Evolutionary conservation across 2,888 invertebrate species (phyloP).

Genomic region (Chouioia cunea): DNA sequence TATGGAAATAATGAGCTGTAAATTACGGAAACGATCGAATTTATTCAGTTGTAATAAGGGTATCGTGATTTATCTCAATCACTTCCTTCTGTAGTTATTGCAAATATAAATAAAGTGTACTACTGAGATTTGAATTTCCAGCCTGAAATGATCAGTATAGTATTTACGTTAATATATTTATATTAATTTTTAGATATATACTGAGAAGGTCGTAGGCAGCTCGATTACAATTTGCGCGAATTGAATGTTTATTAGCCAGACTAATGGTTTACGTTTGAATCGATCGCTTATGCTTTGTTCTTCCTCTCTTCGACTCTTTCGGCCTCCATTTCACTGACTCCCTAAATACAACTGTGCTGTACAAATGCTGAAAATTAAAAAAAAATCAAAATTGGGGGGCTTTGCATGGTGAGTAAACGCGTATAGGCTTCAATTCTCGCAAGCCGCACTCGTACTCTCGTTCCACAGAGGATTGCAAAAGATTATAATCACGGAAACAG

Average conservation of each 20-base stretch:
- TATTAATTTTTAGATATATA: too few relatives aligned
- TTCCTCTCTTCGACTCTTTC: background rate
- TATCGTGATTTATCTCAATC: too few relatives aligned
- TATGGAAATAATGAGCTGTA: too few relatives aligned
- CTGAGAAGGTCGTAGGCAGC: background rate
- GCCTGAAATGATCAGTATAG: too few relatives aligned
- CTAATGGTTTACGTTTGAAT: slow-evolving; percentile 35
- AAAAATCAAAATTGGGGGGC: too few relatives aligned
- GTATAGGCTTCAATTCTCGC: slow-evolving; percentile 23
- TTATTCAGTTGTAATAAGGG: too few relatives aligned
- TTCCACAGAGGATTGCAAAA: slow-evolving; percentile 5
- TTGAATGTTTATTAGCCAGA: slow-evolving; percentile 38
- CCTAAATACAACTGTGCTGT: background rate
- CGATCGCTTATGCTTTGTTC: slow-evolving; percentile 34
- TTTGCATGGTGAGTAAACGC: slow-evolving; percentile 28
- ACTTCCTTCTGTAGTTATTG: too few relatives aligned
- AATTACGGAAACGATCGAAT: too few relatives aligned
- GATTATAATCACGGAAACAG: slow-evolving; percentile 35
- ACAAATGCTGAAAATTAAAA: background rate
- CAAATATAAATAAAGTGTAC: too few relatives aligned
- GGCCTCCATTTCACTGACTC: background rate
- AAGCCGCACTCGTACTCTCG: slow-evolving; percentile 1
- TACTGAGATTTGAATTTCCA: too few relatives aligned
- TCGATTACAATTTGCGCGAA: slow-evolving; percentile 24
- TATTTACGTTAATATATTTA: too few relatives aligned